Conservation (phyloP, 2,888 invertebrate species). For the Pycnomerus fuliginosus region DNA sequence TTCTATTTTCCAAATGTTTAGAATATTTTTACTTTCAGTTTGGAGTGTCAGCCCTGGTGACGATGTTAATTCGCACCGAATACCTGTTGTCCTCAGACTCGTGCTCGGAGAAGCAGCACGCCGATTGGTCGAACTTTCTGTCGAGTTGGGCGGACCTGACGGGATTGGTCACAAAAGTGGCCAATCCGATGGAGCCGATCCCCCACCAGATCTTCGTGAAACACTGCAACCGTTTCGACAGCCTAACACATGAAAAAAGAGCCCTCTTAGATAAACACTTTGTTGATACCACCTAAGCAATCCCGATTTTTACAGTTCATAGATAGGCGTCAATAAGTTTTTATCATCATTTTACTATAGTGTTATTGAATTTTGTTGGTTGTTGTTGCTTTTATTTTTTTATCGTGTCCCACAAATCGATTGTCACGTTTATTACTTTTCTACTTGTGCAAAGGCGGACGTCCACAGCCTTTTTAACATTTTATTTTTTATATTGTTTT, state of each 20-base stretch:
- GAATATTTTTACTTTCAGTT: constrained; percentile 54
- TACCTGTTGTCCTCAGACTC: constrained; percentile 49
- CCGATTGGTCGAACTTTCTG: constrained; percentile 58
- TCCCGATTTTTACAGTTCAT: constrained; percentile 7
- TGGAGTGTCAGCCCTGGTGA: constrained; percentile 58
- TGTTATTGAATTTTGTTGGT: constrained; percentile 8
- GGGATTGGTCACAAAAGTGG: constrained; percentile 36
- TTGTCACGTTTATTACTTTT: too few species aligned
- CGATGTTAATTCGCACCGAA: constrained; percentile 56
- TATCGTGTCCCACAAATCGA: too few species aligned
- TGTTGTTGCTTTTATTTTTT: constrained; percentile 6
- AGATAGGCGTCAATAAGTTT: constrained; percentile 12
- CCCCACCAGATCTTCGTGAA: constrained; percentile 44
- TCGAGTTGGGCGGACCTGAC: constrained; percentile 54
- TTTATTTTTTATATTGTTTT: constrained; percentile 1
- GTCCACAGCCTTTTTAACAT: not conserved
- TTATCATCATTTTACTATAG: not conserved
- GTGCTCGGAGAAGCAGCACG: constrained; percentile 42
- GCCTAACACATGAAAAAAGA: constrained; percentile 39
- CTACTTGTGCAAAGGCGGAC: not conserved
- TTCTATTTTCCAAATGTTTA: too few species aligned
- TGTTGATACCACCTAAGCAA: constrained; percentile 29
- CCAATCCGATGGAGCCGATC: constrained; percentile 45
- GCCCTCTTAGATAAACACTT: constrained; percentile 44
- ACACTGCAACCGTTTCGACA: constrained; percentile 43